Conservation (phyloP, 2,113 vertebrate species). For the Gasterosteus aculeatus region DNA sequence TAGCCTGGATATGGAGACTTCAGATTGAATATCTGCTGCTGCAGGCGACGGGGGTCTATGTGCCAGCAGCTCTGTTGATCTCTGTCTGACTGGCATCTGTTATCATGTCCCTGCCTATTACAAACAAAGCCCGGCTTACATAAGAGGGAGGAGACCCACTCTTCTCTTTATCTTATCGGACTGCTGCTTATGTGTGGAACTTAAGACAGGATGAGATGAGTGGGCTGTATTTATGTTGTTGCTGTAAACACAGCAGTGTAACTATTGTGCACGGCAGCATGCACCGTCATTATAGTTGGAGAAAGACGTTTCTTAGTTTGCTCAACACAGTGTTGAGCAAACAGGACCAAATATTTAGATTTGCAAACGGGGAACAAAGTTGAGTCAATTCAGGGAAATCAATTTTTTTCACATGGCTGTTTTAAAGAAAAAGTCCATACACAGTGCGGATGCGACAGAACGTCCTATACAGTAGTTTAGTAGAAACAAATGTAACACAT, state of each 20-base stretch:
- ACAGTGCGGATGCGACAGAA: conserved; percentile 16
- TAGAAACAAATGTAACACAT: background rate
- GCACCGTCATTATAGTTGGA: conserved; percentile 25
- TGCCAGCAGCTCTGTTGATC: conserved; percentile 36
- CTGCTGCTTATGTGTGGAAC: conserved; percentile 44
- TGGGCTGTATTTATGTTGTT: conserved; percentile 60
- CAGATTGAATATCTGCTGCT: conserved; percentile 17
- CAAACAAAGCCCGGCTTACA: conserved; percentile 52
- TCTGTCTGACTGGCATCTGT: conserved; percentile 41
- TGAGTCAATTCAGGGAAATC: conserved; percentile 16
- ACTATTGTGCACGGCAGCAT: conserved; percentile 26
- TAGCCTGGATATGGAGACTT: conserved; percentile 4
- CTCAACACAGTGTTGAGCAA: conserved; percentile 19
- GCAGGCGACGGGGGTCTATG: background rate
- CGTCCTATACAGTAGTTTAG: conserved; percentile 10
- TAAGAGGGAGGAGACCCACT: conserved; percentile 47
- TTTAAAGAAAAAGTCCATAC: conserved; percentile 25
- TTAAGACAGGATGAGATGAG: conserved; percentile 62
- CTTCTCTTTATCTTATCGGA: conserved; percentile 49
- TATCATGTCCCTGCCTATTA: conserved; percentile 34
- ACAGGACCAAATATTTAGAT: conserved; percentile 54
- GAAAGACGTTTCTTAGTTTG: conserved; percentile 13
- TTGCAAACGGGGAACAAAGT: conserved; percentile 15
- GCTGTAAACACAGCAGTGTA: conserved; percentile 55
- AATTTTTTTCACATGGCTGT: conserved; percentile 10